phyloP scores from a whole-genome alignment of 2,797 vertebrate species.

The Erethizon dorsatum region DNA sequence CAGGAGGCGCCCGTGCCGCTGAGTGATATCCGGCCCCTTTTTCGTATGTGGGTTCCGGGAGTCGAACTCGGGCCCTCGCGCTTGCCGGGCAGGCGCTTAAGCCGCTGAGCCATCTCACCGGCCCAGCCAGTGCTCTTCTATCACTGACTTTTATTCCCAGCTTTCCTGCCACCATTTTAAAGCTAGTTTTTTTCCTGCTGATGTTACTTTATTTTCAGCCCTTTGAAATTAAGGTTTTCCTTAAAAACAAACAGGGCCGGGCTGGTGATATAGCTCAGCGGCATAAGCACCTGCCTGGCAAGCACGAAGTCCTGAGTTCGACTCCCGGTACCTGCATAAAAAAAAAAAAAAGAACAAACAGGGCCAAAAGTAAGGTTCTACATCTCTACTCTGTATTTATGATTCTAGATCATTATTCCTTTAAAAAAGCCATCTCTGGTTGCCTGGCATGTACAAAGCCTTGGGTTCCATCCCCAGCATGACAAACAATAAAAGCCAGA shows the following conservation, averaged over 20 bases:
- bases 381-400: conserved; percentile 3
- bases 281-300: no score
- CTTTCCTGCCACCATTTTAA: background rate
- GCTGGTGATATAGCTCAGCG: no score
- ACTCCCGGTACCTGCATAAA: no score
- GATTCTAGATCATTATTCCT: background rate
- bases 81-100: no score
- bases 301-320: no score
- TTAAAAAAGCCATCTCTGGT: background rate
- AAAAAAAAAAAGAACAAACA: background rate
- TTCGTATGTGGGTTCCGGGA: no score
- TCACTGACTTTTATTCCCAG: background rate
- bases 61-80: no score
- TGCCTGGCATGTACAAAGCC: background rate
- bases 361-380: background rate
- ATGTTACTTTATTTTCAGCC: background rate
- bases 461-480: background rate
- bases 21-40: no score
- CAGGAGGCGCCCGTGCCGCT: no score
- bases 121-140: background rate
- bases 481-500: background rate
- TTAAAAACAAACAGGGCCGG: conserved; percentile 49
- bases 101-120: no score
- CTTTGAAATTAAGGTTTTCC: conserved; percentile 41
- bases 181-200: background rate